Evolutionary conservation across 2,888 invertebrate species (phyloP).

Genomic region (Didymodactylos carnosus): DNA sequence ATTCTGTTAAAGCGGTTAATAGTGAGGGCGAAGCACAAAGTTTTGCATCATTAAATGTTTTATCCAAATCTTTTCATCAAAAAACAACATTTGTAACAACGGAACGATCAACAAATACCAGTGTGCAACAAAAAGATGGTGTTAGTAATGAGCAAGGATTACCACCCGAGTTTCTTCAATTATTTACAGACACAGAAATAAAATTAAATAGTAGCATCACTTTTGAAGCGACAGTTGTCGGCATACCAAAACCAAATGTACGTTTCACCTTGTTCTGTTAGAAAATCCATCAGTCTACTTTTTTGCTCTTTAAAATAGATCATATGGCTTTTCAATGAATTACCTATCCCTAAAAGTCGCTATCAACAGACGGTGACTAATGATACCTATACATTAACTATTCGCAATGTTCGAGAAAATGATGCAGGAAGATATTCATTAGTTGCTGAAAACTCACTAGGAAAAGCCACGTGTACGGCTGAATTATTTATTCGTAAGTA

Average conservation of each 20-base stretch:
- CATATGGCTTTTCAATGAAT: conserved; percentile 51
- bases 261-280: neutral
- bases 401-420: conserved; percentile 32
- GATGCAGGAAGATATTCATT: conserved; percentile 56
- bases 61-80: conserved; percentile 19
- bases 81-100: conserved; percentile 7
- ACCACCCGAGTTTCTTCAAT: neutral
- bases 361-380: conserved; percentile 21
- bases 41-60: conserved; percentile 51
- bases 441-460: conserved; percentile 67
- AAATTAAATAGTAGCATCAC: conserved; percentile 10
- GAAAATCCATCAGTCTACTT: neutral
- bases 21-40: conserved; percentile 55
- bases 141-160: neutral
- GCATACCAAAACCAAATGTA: conserved; percentile 15
- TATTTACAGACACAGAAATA: conserved; percentile 14
- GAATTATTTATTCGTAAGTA: conserved; percentile 24
- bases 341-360: neutral
- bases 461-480: conserved; percentile 51
- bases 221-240: conserved; percentile 15
- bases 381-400: conserved; percentile 33
- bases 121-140: neutral
- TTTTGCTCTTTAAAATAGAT: too few species aligned
- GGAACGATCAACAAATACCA: neutral
- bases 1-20: conserved; percentile 54